Percentiles rank a stretch among this genome's conserved stretches.
Conservation (phyloP, 2,888 invertebrate species). For the Idaea dimidiata region DNA sequence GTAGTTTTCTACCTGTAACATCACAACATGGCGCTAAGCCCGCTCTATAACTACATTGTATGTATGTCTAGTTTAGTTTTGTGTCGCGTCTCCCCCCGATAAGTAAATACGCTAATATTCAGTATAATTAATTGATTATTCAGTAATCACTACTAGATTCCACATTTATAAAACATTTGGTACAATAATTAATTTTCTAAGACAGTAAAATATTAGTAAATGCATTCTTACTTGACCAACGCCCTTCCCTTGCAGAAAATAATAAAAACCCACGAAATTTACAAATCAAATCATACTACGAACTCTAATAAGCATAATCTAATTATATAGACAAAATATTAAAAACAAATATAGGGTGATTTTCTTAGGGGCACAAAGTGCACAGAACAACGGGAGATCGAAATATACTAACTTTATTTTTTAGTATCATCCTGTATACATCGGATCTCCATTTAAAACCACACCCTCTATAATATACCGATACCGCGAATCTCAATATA, state of each 20-base stretch:
- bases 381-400: not conserved
- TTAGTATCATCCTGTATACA: not conserved
- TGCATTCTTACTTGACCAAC: slow-evolving; percentile 65
- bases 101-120: not conserved
- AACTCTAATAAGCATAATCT: slow-evolving; percentile 28
- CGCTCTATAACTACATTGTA: not conserved
- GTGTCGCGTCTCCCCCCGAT: not conserved
- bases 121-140: slow-evolving; percentile 10
- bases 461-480: not conserved
- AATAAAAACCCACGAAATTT: slow-evolving; percentile 60
- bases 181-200: slow-evolving; percentile 71
- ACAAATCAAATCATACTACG: slow-evolving; percentile 65
- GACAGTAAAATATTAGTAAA: slow-evolving; percentile 76
- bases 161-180: slow-evolving; percentile 65
- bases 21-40: not conserved
- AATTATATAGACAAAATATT: slow-evolving; percentile 29
- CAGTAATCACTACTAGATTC: slow-evolving; percentile 43
- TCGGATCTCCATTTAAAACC: not conserved
- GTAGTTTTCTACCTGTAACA: not conserved
- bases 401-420: not conserved
- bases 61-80: not conserved
- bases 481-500: not conserved
- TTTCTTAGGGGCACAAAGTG: not conserved
- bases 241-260: slow-evolving; percentile 46
- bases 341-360: slow-evolving; percentile 15